Evolutionary conservation across 2,888 invertebrate genomes (phyloP).

Genomic region (Caenorhabditis japonica): DNA sequence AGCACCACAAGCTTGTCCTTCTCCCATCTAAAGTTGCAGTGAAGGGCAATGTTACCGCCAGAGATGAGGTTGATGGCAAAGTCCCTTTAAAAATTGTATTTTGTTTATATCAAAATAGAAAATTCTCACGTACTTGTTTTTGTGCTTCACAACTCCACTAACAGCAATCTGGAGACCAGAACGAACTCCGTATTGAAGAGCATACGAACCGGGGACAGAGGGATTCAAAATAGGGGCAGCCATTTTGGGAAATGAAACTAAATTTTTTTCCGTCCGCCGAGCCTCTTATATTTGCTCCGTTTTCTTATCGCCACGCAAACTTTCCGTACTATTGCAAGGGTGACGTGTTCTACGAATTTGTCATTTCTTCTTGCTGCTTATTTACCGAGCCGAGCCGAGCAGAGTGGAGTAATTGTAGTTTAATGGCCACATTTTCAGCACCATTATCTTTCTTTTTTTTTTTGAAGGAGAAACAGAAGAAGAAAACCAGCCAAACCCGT

Average conservation of each 20-base stretch:
- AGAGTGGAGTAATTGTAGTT: too few species aligned
- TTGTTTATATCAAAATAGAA: too few species aligned
- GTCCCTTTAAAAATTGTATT: constrained; percentile 25
- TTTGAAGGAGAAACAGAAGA: too few species aligned
- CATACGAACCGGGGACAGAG: constrained; percentile 41
- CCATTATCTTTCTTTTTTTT: too few species aligned
- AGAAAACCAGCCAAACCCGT: too few species aligned
- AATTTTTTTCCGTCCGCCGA: constrained; percentile 3
- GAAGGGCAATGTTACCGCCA: constrained; percentile 47
- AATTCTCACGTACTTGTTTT: constrained; percentile 30
- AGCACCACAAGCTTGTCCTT: constrained; percentile 38
- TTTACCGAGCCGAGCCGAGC: constrained; percentile 16
- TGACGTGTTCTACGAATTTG: constrained; percentile 28
- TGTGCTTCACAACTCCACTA: constrained; percentile 39
- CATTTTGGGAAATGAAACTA: constrained; percentile 16
- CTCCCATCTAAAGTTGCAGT: constrained; percentile 47
- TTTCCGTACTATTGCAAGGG: constrained; percentile 17
- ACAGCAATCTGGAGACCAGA: constrained; percentile 45
- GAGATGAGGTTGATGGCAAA: constrained; percentile 41
- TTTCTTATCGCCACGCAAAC: constrained; percentile 28
- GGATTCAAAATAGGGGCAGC: constrained; percentile 44
- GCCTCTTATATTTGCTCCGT: constrained; percentile 23
- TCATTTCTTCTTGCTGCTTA: constrained; percentile 1
- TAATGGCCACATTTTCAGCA: too few species aligned
- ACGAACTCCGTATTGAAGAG: constrained; percentile 35